These are phyloP conservation scores for Torymus auratus DNA, from an alignment of 2,888 invertebrate species.

Conservation along the genomic window DNA sequence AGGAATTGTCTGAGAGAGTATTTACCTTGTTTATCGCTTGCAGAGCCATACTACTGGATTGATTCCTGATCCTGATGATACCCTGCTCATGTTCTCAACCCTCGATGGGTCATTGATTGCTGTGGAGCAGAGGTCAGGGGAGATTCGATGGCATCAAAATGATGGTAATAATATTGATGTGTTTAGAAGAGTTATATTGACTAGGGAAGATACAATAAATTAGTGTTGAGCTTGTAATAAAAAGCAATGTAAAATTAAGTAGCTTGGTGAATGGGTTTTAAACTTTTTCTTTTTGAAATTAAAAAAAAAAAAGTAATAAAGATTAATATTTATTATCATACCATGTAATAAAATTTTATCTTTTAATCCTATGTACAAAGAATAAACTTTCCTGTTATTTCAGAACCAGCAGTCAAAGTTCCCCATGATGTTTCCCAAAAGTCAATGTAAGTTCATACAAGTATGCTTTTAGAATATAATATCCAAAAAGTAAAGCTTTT, in stretches of 20 bases:
- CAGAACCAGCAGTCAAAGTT: conserved; percentile 94
- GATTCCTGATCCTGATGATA: conserved; percentile 72
- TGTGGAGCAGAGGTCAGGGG: conserved; percentile 90
- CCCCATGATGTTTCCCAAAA: conserved; percentile 81
- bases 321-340: no score
- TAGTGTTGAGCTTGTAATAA: no score
- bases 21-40: conserved; percentile 12
- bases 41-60: conserved; percentile 71
- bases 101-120: conserved; percentile 95
- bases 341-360: conserved; percentile 34
- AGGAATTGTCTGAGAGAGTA: no score
- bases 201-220: no score
- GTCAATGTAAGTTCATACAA: conserved; percentile 74
- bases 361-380: conserved; percentile 54
- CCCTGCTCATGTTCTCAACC: conserved; percentile 89
- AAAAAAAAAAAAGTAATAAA: no score
- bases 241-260: no score
- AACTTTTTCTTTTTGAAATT: no score
- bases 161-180: conserved; percentile 82
- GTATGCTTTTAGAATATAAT: background rate
- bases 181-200: no score
- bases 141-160: conserved; percentile 92
- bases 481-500: background rate
- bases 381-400: conserved; percentile 67
- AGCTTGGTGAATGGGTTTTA: no score